phyloP scores from a whole-genome alignment of 2,113 vertebrate species.

The Cyprinus carpio region DNA sequence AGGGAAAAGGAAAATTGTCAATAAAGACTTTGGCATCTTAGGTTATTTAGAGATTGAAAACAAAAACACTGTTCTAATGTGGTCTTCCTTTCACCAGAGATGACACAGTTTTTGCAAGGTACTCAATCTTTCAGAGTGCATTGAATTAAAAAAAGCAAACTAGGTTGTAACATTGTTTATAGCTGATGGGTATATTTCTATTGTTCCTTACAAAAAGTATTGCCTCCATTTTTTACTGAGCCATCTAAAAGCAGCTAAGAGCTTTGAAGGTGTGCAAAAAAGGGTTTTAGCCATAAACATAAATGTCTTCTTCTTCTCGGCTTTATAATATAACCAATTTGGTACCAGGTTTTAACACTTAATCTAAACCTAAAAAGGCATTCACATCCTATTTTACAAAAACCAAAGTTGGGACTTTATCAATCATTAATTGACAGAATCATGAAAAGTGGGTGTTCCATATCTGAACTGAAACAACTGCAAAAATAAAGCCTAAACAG shows the following conservation, averaged over 20 bases:
- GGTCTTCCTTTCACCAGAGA: constrained; percentile 9
- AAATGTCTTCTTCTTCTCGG: background rate
- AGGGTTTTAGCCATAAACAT: background rate
- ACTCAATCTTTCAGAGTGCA: constrained; percentile 13
- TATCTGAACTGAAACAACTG: too few relatives aligned
- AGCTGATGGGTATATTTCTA: constrained; percentile 13
- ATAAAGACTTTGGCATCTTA: constrained; percentile 31
- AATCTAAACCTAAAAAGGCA: background rate
- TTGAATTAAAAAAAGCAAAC: constrained; percentile 9
- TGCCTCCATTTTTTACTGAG: constrained; percentile 10
- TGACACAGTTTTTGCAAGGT: background rate
- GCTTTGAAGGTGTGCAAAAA: background rate
- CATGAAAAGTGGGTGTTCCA: too few relatives aligned
- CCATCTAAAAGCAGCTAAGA: background rate
- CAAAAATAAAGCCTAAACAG: background rate
- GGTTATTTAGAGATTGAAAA: constrained; percentile 29
- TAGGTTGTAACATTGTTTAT: constrained; percentile 14
- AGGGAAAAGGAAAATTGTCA: constrained; percentile 34
- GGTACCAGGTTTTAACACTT: background rate
- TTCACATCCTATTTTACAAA: too few relatives aligned
- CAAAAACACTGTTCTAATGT: constrained; percentile 16
- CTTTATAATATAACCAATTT: background rate
- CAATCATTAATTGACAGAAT: too few relatives aligned
- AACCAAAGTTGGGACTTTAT: too few relatives aligned
- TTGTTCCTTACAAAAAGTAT: background rate